A percentile compares a stretch with the other conserved stretches of the same genome.
phyloP scores from a whole-genome alignment of 2,797 vertebrate species.

The Gambusia yucatana region DNA sequence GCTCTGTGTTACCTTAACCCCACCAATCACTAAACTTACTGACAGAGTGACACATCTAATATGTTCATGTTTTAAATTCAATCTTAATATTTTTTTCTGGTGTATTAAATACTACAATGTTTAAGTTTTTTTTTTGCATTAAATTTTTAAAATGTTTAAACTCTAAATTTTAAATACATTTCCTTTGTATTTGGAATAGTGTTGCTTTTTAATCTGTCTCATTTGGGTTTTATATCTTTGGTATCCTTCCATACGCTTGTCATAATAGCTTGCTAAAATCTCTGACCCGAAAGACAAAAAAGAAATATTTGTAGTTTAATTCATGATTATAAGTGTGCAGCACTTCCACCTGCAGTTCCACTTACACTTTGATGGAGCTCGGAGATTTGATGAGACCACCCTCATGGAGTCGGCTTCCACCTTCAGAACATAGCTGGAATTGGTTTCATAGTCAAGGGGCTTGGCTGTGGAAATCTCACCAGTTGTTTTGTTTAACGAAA shows the following conservation, averaged over 20 bases:
- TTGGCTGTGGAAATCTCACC: constrained; percentile 88
- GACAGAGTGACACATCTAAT: neutral
- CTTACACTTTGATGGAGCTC: constrained; percentile 95
- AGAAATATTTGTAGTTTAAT: neutral
- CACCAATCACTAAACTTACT: neutral
- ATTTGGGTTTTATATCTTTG: neutral
- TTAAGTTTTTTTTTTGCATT: neutral
- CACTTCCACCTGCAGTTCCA: constrained; percentile 18
- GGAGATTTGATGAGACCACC: constrained; percentile 89
- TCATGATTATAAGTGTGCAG: neutral
- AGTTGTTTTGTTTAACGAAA: constrained; percentile 87
- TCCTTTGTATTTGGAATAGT: neutral
- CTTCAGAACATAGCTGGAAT: constrained; percentile 85
- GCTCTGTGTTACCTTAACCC: neutral
- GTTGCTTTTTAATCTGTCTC: neutral
- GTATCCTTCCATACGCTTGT: neutral
- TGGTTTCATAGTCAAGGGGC: constrained; percentile 89
- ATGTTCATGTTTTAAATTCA: neutral
- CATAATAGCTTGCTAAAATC: neutral
- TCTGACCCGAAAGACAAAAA: neutral
- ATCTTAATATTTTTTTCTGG: neutral
- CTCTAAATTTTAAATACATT: neutral
- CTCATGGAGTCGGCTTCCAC: constrained; percentile 94
- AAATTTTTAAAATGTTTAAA: neutral
- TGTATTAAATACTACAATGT: neutral